Evolutionary conservation across 2,797 vertebrate species (phyloP).

Genomic region (Alcedo quadribrachys): DNA sequence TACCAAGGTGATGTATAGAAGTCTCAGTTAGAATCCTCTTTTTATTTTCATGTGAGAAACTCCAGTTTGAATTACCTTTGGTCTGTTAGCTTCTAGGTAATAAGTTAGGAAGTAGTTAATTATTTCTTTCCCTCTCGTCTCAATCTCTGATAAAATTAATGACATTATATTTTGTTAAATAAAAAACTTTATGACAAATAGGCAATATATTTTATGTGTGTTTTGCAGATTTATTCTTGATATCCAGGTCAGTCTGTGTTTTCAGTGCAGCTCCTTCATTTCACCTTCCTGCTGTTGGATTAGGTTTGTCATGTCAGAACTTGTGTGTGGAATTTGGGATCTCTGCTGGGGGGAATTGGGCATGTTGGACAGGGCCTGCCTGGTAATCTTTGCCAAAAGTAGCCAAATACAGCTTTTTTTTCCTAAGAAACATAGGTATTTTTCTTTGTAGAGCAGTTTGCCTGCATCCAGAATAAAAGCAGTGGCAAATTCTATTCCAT

Average conservation of each 20-base stretch:
- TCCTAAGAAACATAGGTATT: neutral
- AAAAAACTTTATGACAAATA: neutral
- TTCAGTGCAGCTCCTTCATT: neutral
- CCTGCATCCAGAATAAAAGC: neutral
- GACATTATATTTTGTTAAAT: neutral
- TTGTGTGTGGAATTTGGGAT: neutral
- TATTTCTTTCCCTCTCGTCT: neutral
- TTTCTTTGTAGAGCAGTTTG: neutral
- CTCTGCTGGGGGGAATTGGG: neutral
- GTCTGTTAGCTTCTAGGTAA: neutral
- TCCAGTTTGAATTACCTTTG: neutral
- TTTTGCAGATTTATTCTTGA: neutral
- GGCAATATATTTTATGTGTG: neutral
- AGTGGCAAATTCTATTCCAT: neutral
- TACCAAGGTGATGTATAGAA: neutral
- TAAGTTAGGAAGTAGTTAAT: neutral
- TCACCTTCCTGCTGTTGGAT: neutral
- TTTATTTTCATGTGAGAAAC: neutral
- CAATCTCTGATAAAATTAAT: neutral
- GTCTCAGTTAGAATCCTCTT: neutral
- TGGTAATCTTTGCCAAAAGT: neutral
- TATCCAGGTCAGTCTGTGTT: neutral
- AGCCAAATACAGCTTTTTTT: neutral
- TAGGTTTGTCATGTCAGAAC: neutral
- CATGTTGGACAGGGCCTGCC: neutral